Conservation (phyloP, 1,140 invertebrate species). For the Akabosia matsudoensis region DNA sequence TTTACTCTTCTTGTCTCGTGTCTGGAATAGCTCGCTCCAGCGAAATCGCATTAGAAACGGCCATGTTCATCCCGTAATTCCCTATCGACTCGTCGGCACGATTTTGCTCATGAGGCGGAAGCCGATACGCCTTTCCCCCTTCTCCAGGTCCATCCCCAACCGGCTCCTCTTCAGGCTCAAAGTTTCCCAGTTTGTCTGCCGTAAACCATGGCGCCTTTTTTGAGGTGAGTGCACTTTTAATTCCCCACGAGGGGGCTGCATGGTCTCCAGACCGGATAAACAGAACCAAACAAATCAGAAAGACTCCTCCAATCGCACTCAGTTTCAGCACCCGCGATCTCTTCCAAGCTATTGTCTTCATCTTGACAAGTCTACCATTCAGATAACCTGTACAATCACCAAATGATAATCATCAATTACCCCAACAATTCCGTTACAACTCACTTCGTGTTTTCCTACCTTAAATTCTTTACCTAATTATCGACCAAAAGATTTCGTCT, state of each 20-base stretch:
- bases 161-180: constrained; percentile 56
- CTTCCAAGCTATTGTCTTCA: constrained; percentile 45
- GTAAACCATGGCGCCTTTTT: constrained; percentile 50
- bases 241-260: constrained; percentile 26
- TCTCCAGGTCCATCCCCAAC: constrained; percentile 75
- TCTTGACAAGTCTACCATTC: constrained; percentile 16
- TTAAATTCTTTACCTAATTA: too few relatives aligned
- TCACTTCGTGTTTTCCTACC: too few relatives aligned
- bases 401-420: too few relatives aligned
- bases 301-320: constrained; percentile 24
- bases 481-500: too few relatives aligned
- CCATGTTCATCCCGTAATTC: constrained; percentile 96
- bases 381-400: too few relatives aligned
- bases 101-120: constrained; percentile 70
- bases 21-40: constrained; percentile 78
- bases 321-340: constrained; percentile 33
- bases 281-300: constrained; percentile 39
- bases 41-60: constrained; percentile 91
- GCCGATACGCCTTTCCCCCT: constrained; percentile 70
- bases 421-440: too few relatives aligned
- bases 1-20: constrained; percentile 75
- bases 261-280: constrained; percentile 34
- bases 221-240: constrained; percentile 26
- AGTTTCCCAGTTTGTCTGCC: constrained; percentile 55
- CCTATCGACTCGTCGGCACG: constrained; percentile 70